These are phyloP conservation scores for Anas flavirostris DNA, from an alignment of 2,797 vertebrate genomes.

Conservation along the genomic window DNA sequence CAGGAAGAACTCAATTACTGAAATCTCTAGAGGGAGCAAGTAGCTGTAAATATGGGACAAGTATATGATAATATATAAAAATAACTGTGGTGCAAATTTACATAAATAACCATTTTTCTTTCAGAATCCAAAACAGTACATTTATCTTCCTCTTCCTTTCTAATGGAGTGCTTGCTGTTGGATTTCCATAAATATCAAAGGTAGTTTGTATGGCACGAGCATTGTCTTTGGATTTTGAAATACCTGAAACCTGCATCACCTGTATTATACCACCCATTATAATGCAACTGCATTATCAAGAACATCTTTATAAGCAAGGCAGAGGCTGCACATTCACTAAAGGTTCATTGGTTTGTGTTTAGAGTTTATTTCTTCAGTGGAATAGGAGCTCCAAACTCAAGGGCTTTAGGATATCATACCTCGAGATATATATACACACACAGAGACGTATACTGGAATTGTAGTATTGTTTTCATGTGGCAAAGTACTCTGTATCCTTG, in stretches of 20 bases:
- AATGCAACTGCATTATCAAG: neutral
- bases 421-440: neutral
- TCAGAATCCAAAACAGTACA: neutral
- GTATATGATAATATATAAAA: neutral
- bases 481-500: neutral
- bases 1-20: constrained; percentile 49
- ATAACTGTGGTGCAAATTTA: neutral
- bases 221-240: neutral
- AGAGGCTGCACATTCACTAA: neutral
- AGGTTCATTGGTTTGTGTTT: neutral
- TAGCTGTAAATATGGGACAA: constrained; percentile 22
- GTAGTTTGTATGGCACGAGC: neutral
- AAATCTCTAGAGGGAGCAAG: constrained; percentile 20
- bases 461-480: neutral
- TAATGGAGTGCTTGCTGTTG: neutral
- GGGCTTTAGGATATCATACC: neutral
- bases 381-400: neutral
- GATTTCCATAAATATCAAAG: neutral
- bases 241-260: neutral
- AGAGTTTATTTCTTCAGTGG: neutral
- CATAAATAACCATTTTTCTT: neutral
- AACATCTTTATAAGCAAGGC: neutral
- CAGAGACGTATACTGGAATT: neutral
- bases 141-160: neutral
- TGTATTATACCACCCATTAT: neutral